Conservation (phyloP, 2,888 invertebrate species). For the Coleophora deauratella region DNA sequence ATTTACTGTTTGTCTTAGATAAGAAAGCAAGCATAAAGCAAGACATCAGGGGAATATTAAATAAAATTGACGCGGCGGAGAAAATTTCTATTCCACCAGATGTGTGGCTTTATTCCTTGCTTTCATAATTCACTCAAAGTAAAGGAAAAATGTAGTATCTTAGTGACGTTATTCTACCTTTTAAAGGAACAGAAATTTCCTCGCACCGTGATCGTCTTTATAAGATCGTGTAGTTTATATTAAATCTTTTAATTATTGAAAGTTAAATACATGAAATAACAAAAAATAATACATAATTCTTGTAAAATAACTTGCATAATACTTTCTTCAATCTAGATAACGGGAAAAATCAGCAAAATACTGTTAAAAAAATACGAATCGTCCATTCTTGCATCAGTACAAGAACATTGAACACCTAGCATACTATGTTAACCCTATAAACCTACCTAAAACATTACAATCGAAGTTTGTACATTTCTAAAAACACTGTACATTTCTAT, state of each 20-base stretch:
- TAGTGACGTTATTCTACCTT: slow-evolving; percentile 46
- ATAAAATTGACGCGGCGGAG: slow-evolving; percentile 58
- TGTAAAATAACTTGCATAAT: slow-evolving; percentile 21
- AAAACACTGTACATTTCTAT: too few species aligned
- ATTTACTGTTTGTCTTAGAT: slow-evolving; percentile 54
- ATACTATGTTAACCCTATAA: too few species aligned
- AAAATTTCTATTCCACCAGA: slow-evolving; percentile 71
- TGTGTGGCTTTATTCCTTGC: slow-evolving; percentile 49
- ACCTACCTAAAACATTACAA: too few species aligned
- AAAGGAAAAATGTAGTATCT: too few species aligned
- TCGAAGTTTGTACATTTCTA: too few species aligned
- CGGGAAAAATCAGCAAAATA: slow-evolving; percentile 32
- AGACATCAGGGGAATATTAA: slow-evolving; percentile 31
- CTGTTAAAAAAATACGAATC: not conserved
- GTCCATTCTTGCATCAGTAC: too few species aligned
- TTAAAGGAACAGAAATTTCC: slow-evolving; percentile 70
- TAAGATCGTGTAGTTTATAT: too few species aligned
- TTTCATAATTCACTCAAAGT: slow-evolving; percentile 38
- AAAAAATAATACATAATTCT: slow-evolving; percentile 22
- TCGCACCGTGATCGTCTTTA: slow-evolving; percentile 53
- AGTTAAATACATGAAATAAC: slow-evolving; percentile 21
- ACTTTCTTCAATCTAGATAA: slow-evolving; percentile 33
- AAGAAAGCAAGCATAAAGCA: slow-evolving; percentile 69
- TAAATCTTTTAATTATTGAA: slow-evolving; percentile 22
- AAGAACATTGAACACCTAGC: too few species aligned